These are phyloP conservation scores for Drosophila kuntzei DNA, from an alignment of 2,888 invertebrate species.

Conservation along the genomic window DNA sequence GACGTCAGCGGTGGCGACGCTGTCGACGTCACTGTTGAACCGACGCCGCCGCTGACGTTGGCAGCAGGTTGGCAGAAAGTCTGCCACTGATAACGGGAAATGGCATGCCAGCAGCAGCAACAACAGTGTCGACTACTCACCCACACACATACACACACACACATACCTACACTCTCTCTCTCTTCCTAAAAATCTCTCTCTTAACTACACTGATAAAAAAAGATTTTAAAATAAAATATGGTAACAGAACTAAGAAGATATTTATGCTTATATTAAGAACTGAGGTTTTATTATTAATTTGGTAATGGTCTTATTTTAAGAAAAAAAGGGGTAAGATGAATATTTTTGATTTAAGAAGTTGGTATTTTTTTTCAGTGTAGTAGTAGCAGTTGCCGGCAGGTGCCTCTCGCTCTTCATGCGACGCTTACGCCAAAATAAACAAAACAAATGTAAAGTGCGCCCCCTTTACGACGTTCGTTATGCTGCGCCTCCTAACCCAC, in stretches of 20 bases:
- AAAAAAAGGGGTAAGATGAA: too few relatives aligned
- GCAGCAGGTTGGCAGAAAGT: constrained; percentile 78
- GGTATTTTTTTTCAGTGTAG: too few relatives aligned
- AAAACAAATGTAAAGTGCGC: constrained; percentile 79
- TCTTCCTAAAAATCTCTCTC: constrained; percentile 21
- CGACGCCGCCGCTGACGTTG: constrained; percentile 44
- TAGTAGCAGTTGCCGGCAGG: constrained; percentile 27
- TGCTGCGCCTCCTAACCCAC: constrained; percentile 19
- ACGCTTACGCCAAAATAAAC: constrained; percentile 78
- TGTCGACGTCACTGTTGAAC: constrained; percentile 63
- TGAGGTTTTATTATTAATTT: too few relatives aligned
- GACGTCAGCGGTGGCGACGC: constrained; percentile 35
- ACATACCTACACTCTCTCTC: constrained; percentile 27
- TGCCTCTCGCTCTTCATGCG: constrained; percentile 44
- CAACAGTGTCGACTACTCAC: constrained; percentile 43
- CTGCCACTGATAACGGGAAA: constrained; percentile 79
- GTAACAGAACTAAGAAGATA: too few relatives aligned
- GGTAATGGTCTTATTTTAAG: too few relatives aligned
- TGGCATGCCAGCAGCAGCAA: constrained; percentile 69
- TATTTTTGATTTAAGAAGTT: too few relatives aligned
- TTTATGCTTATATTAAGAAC: too few relatives aligned
- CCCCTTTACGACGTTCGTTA: constrained; percentile 46
- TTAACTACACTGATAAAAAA: too few relatives aligned
- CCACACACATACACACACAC: constrained; percentile 31
- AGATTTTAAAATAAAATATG: too few relatives aligned